These are phyloP conservation scores for Campoplex nolae DNA, from an alignment of 2,888 invertebrate species.

Conservation along the genomic window DNA sequence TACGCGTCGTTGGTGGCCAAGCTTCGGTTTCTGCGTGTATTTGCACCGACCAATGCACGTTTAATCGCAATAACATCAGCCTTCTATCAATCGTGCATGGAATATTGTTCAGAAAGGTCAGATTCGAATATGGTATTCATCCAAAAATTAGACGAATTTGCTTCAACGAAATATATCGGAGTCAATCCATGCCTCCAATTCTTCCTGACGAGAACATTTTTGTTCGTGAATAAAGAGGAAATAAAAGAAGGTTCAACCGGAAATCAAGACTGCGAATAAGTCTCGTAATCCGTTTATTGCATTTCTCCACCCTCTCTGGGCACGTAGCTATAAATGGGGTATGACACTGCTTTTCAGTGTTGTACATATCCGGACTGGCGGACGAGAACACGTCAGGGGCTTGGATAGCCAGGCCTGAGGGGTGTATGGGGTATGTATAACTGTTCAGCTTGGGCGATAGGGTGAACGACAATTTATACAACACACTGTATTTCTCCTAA, in stretches of 20 bases:
- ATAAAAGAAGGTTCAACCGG: conserved; percentile 3
- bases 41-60: background rate
- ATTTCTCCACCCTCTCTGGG: background rate
- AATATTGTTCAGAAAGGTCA: background rate
- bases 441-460: conserved; percentile 53
- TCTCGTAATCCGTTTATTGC: conserved; percentile 40
- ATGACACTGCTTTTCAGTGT: conserved; percentile 34
- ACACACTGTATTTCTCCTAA: conserved; percentile 68
- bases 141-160: background rate
- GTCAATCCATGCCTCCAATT: background rate
- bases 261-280: conserved; percentile 57
- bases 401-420: background rate
- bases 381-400: conserved; percentile 32
- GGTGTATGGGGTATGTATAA: conserved; percentile 30
- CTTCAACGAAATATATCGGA: background rate
- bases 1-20: background rate
- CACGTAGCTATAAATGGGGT: conserved; percentile 26
- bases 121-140: background rate
- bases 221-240: background rate
- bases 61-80: background rate
- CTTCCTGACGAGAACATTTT: background rate
- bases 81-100: background rate
- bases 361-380: conserved; percentile 48
- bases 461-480: conserved; percentile 68
- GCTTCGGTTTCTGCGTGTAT: background rate